A percentile compares a stretch with the other conserved stretches of the same genome.
Conservation (phyloP, 2,888 invertebrate species). For the Spatulosminthurus flaviceps region DNA sequence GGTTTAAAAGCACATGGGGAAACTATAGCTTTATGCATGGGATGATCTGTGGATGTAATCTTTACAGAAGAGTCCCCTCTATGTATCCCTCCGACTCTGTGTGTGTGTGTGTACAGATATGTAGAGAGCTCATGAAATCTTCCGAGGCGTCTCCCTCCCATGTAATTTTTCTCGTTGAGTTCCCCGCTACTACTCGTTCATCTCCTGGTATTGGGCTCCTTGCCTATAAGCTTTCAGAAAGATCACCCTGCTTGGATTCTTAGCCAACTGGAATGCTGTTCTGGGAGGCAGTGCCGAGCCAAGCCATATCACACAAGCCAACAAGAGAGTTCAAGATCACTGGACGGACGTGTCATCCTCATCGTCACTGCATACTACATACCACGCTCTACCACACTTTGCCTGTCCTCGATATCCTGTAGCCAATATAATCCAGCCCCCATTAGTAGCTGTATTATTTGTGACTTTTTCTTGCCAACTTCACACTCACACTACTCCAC, state of each 20-base stretch:
- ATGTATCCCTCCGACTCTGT: too few relatives aligned
- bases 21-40: too few relatives aligned
- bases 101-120: too few relatives aligned
- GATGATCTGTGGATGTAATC: too few relatives aligned
- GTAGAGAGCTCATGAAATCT: too few relatives aligned
- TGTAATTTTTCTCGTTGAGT: not conserved
- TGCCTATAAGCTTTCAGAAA: not conserved
- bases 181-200: not conserved
- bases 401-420: not conserved
- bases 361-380: too few relatives aligned
- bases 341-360: constrained; percentile 4
- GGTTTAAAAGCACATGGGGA: too few relatives aligned
- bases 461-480: not conserved
- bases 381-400: not conserved
- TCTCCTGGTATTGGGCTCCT: constrained; percentile 10
- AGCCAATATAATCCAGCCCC: not conserved
- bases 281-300: not conserved
- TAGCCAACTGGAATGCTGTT: not conserved
- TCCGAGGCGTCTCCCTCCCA: not conserved
- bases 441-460: not conserved
- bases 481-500: not conserved
- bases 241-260: not conserved
- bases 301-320: constrained; percentile 8
- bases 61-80: too few relatives aligned
- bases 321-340: constrained; percentile 12